A percentile compares a stretch with the other conserved stretches of the same genome.
Evolutionary conservation across 2,113 vertebrate species (phyloP).

Genomic region (Eudyptes chrysolophus): DNA sequence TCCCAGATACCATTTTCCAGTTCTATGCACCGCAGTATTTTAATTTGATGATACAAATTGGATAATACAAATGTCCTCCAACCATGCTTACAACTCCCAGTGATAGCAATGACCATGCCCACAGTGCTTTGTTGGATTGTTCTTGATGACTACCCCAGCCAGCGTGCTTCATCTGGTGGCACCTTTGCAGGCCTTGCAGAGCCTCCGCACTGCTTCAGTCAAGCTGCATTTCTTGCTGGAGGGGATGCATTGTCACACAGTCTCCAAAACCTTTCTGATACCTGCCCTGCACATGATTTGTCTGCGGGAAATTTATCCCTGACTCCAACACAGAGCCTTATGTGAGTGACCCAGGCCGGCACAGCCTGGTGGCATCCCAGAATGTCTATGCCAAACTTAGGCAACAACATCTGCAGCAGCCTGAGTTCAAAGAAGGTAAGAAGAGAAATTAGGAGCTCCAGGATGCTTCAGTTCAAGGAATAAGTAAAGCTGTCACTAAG

Average conservation of each 20-base stretch:
- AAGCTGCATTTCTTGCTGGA: neutral
- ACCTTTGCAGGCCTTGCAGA: neutral
- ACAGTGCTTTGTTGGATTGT: neutral
- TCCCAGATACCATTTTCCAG: slow-evolving; percentile 53
- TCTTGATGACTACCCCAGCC: neutral
- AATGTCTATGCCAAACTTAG: neutral
- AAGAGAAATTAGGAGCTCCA: neutral
- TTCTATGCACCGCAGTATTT: slow-evolving; percentile 31
- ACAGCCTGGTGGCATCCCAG: neutral
- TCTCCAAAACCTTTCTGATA: neutral
- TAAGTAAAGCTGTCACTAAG: neutral
- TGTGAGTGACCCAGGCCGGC: neutral
- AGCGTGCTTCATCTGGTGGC: neutral
- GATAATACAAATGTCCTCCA: neutral
- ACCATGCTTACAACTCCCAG: neutral
- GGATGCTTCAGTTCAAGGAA: neutral
- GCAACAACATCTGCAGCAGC: neutral
- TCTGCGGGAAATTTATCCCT: neutral
- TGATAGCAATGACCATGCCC: neutral
- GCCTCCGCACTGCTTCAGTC: neutral
- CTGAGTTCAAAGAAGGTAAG: neutral
- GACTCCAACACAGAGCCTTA: neutral
- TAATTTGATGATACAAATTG: slow-evolving; percentile 54
- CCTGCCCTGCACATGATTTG: rapidly evolving
- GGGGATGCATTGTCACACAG: neutral